Base-by-base conservation (phyloP, 2,888 invertebrate genomes). In the Lycia hirtaria region DNA sequence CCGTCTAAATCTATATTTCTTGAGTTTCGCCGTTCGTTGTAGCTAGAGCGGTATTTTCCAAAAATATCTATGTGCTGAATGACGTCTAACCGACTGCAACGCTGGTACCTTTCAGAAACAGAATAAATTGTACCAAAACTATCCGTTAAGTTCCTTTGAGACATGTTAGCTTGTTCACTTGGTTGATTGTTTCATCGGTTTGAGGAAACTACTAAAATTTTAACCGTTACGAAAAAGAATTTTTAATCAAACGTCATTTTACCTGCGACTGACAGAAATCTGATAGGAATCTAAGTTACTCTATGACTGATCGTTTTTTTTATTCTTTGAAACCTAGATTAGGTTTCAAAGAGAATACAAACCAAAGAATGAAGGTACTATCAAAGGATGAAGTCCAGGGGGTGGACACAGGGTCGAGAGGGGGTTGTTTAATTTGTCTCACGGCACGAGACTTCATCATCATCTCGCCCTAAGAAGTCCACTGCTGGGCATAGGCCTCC, bases 11-110 rank as follows among this genome's bases (percentile, higher is more conserved):
- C 15, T 1, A 12, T 40, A 22, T 22, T 35, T 12, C 22, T 9
- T 7, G 14, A 26, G 5, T 17, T 17, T 26, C 28, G 48, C 0
- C 41, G 61, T 22, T 74, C 73, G 0, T 56, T 37, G 30, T 76
- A 76, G 24, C 53, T 71, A 2, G 32, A 9, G 9, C 45, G n/a
- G 22, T 40, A 60, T 47, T 72, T 78, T 0, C 83, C 83, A 24
- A 67, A 75, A 6, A 83, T 80, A 52, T 85, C 83, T 0, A 83
- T 78, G 35, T 83, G 83, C 47, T 83, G 79, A 9, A 83, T 75
- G 0, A 64, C 55, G 12, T 79, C 75, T 2, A 77, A 55, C 22
- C 76, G 56, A 2, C 45, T 50, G 43, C 83, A 83, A 52, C 64
- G 71, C 17, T 64, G 65, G 45, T 77, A 80, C 0, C 73, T 69